Conservation (phyloP, 2,888 invertebrate genomes). For the Chaitophorus viminalis region DNA sequence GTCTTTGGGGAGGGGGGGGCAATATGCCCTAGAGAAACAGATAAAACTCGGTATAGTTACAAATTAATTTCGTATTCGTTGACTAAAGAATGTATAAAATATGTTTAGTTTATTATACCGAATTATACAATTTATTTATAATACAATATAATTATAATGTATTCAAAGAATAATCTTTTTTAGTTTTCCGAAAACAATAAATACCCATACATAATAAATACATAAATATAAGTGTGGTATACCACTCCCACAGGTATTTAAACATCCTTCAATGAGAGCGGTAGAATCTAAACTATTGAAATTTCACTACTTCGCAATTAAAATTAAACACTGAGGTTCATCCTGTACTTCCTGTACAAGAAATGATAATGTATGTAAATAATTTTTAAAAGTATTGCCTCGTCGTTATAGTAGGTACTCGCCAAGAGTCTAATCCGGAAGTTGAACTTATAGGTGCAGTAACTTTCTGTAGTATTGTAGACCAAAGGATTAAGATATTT, state of each 20-base stretch:
- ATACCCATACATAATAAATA: neutral
- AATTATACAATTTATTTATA: neutral
- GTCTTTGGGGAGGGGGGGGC: no score
- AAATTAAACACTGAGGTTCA: neutral
- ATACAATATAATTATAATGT: no score
- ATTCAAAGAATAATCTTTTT: neutral
- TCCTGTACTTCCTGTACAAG: neutral
- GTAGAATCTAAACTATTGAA: neutral
- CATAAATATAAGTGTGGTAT: neutral
- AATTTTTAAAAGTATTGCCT: neutral
- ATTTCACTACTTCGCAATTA: neutral
- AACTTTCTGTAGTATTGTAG: neutral
- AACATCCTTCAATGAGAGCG: neutral
- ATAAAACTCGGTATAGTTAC: no score
- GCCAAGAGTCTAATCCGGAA: neutral
- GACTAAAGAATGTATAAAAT: neutral
- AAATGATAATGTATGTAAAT: neutral
- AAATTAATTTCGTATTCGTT: neutral
- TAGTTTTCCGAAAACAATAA: neutral
- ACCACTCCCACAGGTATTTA: neutral
- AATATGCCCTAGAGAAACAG: no score
- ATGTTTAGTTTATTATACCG: neutral
- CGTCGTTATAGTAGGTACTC: neutral
- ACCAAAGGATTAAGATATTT: neutral
- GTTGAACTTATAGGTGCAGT: neutral